phyloP scores from a whole-genome alignment of 2,888 invertebrate genomes.

The Podotricha telesiphe region DNA sequence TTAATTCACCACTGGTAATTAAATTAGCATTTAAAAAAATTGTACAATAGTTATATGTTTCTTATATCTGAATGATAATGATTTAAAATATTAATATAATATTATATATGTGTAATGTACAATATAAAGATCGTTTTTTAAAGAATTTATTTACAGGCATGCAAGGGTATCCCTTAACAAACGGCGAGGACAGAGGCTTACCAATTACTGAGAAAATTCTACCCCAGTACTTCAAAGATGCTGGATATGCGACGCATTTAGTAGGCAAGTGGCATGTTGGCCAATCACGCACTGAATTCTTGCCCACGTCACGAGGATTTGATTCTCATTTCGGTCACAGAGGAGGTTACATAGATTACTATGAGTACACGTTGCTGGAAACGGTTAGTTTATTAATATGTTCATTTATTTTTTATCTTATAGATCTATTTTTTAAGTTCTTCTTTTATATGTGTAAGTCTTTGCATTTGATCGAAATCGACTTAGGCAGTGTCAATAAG shows the following conservation, averaged over 20 bases:
- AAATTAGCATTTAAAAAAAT: too few relatives aligned
- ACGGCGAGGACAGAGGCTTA: slow-evolving; percentile 72
- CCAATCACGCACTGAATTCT: slow-evolving; percentile 75
- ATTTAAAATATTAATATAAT: too few relatives aligned
- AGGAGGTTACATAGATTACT: slow-evolving; percentile 92
- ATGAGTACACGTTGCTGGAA: slow-evolving; percentile 77
- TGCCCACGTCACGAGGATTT: slow-evolving; percentile 90
- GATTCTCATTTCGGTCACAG: slow-evolving; percentile 93
- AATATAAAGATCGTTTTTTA: not conserved
- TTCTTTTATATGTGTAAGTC: too few relatives aligned
- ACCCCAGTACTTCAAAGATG: slow-evolving; percentile 85
- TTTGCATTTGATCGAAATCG: too few relatives aligned
- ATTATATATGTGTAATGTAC: too few relatives aligned
- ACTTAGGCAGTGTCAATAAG: too few relatives aligned
- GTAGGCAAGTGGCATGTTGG: slow-evolving; percentile 93
- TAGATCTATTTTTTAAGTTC: too few relatives aligned
- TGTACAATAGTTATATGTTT: too few relatives aligned
- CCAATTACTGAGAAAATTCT: slow-evolving; percentile 78
- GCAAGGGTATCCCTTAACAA: slow-evolving; percentile 74
- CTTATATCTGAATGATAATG: too few relatives aligned
- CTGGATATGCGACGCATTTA: slow-evolving; percentile 89
- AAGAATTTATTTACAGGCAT: slow-evolving; percentile 57
- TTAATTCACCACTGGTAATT: too few relatives aligned
- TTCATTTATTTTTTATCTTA: too few relatives aligned
- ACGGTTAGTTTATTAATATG: slow-evolving; percentile 51